Evolutionary conservation across 2,113 vertebrate species (phyloP), one percentile per base, ranked within the genome.

Genomic region (Struthidea cinerea): DNA sequence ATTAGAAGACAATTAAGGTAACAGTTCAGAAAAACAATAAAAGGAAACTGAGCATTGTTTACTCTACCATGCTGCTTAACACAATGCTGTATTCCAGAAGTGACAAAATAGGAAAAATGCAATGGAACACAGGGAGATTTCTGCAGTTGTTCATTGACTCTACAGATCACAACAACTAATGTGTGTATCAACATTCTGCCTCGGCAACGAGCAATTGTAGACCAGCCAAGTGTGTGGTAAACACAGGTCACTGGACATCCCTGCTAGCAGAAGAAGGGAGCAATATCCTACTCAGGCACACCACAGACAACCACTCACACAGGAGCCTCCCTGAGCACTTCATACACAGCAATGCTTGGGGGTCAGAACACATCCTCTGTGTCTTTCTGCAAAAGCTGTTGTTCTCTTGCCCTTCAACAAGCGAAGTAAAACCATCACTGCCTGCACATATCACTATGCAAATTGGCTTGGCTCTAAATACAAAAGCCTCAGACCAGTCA

Each of bases 1-100:
- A 88, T 96, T 87, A 90, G 90, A 89, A 95, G 37, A 98, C 37
- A 80, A 93, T 84, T 77, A 63, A 75, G 81, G 88, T 28, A 94
- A 91, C 39, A 82, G 35, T 93, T 96, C 53, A 94, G 73, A 82
- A 71, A 89, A 74, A 56, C 37, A 90, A 3, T 42, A 55, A 33
- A 76, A 82, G 37, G n/a, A 86, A 83, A 82, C 14, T 26, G 30
- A 84, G 35, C 22, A 60, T 3, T 90, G 55, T 17, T 90, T 86
- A 73, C 4, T 9, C 39, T 55, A 57, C 61, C 68, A 13, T 7
- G 28, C 23, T 78, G 32, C 49, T 94, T 41, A 82, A 87, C 60
- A 71, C 33, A 86, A 74, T 18, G 41, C 7, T 69, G 46, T 64
- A 61, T 22, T 70, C 49, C 39, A 69, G 71, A 53, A 80, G 64